Conservation (phyloP, 1,140 invertebrate genomes). For the Brachionus paranguensis region DNA sequence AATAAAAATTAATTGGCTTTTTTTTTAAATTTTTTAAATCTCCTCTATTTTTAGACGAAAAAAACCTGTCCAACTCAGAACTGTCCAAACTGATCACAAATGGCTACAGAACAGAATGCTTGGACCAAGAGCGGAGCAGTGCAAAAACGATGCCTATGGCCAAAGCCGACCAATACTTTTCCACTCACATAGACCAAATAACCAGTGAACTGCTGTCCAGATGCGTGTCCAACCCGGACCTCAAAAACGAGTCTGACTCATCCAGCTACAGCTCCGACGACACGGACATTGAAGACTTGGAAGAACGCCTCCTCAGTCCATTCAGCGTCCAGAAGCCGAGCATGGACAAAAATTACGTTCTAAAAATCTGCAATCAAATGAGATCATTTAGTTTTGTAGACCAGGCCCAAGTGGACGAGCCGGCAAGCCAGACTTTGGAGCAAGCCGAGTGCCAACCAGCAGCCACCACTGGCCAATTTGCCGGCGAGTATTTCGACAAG, state of each 20-base stretch:
- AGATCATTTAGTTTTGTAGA: neutral
- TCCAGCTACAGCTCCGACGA: neutral
- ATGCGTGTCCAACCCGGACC: neutral
- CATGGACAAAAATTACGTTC: neutral
- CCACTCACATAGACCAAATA: neutral
- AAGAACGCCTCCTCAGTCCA: neutral
- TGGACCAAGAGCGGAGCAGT: neutral
- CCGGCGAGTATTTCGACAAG: neutral
- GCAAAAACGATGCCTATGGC: neutral
- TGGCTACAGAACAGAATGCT: neutral
- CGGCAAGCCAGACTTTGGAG: neutral
- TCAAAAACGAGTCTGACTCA: neutral
- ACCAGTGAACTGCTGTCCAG: neutral
- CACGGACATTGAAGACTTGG: neutral
- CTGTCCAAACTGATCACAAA: neutral
- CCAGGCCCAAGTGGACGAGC: neutral
- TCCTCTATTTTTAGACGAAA: neutral
- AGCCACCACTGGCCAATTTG: neutral
- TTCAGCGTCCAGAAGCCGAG: neutral
- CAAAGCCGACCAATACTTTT: neutral
- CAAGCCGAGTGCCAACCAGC: neutral
- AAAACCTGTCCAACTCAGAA: neutral
- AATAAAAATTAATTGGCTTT: too few relatives aligned
- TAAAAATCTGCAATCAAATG: conserved; percentile 8
- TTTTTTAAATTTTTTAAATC: too few relatives aligned